Percentiles rank a stretch among this genome's conserved stretches.
Evolutionary conservation across 2,888 invertebrate species (phyloP).

Genomic region (Melieria crassipennis): DNA sequence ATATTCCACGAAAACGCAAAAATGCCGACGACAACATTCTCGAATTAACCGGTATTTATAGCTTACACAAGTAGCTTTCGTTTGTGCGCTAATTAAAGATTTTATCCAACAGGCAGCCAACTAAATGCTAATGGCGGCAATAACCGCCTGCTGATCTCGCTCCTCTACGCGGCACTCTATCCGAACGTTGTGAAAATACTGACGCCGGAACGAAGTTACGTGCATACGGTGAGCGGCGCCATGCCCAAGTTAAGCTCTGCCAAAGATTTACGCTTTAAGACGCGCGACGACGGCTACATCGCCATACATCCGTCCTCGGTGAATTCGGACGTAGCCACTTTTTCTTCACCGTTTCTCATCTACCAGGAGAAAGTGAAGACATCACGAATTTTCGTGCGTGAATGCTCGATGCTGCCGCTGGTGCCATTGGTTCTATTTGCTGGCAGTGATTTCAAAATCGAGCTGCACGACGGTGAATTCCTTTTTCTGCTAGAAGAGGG

Average conservation of each 20-base stretch:
- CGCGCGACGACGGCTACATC: constrained; percentile 78
- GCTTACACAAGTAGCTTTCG: not conserved
- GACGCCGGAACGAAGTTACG: constrained; percentile 81
- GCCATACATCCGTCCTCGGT: constrained; percentile 81
- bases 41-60: constrained; percentile 70
- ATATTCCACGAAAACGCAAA: constrained; percentile 68
- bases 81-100: not conserved
- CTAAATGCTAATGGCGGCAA: constrained; percentile 81
- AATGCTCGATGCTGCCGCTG: constrained; percentile 83
- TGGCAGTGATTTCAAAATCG: constrained; percentile 79
- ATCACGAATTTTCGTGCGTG: constrained; percentile 79
- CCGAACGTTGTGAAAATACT: constrained; percentile 88
- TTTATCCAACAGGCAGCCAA: constrained; percentile 61
- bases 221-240: constrained; percentile 78
- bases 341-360: constrained; percentile 79
- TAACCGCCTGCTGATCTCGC: constrained; percentile 78
- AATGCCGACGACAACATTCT: constrained; percentile 71
- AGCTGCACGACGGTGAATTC: constrained; percentile 77
- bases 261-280: constrained; percentile 78
- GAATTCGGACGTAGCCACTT: constrained; percentile 74
- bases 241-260: constrained; percentile 77
- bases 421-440: constrained; percentile 77
- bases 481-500: constrained; percentile 80
- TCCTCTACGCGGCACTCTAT: constrained; percentile 91
- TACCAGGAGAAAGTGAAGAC: constrained; percentile 88